These are phyloP conservation scores for Streptopelia turtur DNA, from an alignment of 2,797 vertebrate species.

Conservation along the genomic window DNA sequence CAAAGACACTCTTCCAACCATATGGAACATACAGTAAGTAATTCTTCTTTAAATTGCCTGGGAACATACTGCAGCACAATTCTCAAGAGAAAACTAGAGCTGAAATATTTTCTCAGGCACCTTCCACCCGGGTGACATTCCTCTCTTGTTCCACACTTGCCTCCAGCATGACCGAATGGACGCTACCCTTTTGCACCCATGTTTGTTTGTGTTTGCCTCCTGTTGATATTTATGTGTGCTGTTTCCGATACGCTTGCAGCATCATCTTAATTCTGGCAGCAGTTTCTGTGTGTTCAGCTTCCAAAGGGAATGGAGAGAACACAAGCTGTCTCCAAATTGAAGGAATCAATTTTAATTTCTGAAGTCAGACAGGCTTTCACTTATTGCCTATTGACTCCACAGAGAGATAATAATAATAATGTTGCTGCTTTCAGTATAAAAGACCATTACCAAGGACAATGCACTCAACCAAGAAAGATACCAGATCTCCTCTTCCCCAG, in stretches of 20 bases:
- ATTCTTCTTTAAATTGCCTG: background rate
- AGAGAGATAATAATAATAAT: slow-evolving; percentile 20
- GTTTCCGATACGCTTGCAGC: background rate
- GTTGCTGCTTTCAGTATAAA: slow-evolving; percentile 19
- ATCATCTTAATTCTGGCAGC: slow-evolving; percentile 36
- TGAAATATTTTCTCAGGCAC: slow-evolving; percentile 67
- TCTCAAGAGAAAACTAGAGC: slow-evolving; percentile 20
- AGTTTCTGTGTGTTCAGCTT: background rate
- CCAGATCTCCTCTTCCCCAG: background rate
- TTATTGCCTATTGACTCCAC: slow-evolving; percentile 30
- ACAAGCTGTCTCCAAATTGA: slow-evolving; percentile 32
- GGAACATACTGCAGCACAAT: background rate
- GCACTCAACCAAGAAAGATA: background rate
- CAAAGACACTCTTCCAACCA: background rate
- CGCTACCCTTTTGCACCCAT: background rate
- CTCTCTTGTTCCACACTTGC: slow-evolving; percentile 17
- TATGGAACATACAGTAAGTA: background rate
- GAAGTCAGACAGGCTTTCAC: slow-evolving; percentile 29
- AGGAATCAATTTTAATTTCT: slow-evolving; percentile 55
- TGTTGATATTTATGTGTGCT: slow-evolving; percentile 33
- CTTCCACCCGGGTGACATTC: slow-evolving; percentile 38
- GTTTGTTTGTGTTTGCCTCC: slow-evolving; percentile 56
- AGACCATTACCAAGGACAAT: background rate
- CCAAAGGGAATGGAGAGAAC: slow-evolving; percentile 16
- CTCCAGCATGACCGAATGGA: background rate